Percentiles rank a stretch among this genome's conserved stretches.
phyloP scores from a whole-genome alignment of 53 echinoderm and acorn worm genomes.

The Zoroaster sp. region DNA sequence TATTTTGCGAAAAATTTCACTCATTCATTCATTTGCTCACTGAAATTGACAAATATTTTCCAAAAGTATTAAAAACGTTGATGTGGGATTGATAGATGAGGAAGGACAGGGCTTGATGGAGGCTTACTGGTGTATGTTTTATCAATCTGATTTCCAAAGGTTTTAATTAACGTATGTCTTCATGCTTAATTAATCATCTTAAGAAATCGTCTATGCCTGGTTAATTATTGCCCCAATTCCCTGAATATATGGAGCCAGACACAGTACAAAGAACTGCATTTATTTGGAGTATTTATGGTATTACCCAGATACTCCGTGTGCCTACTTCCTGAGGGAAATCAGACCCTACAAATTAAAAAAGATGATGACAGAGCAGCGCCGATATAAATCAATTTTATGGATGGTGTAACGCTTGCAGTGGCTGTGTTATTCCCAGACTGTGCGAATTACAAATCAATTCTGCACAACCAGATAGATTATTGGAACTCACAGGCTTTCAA shows the following conservation, averaged over 20 bases:
- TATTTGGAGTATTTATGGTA: not conserved
- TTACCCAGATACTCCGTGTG: not conserved
- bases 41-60: too few species aligned
- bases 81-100: too few species aligned
- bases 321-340: constrained; percentile 33
- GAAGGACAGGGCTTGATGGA: too few species aligned
- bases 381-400: constrained; percentile 26
- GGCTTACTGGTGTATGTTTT: not conserved
- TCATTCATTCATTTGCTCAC: too few species aligned
- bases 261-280: not conserved
- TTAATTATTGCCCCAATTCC: not conserved
- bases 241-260: not conserved
- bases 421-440: not conserved
- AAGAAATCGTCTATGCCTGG: not conserved
- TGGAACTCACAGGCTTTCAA: not conserved
- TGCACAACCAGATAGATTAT: not conserved
- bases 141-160: not conserved
- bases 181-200: not conserved
- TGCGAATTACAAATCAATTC: not conserved
- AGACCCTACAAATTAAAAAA: not conserved
- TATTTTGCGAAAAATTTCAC: too few species aligned
- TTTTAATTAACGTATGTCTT: not conserved
- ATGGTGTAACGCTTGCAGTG: not conserved
- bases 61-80: too few species aligned
- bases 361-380: not conserved